Percentiles rank a stretch among this genome's conserved stretches.
Evolutionary conservation across 2,888 invertebrate species (phyloP).

Genomic region (Drosophila bunnanda): DNA sequence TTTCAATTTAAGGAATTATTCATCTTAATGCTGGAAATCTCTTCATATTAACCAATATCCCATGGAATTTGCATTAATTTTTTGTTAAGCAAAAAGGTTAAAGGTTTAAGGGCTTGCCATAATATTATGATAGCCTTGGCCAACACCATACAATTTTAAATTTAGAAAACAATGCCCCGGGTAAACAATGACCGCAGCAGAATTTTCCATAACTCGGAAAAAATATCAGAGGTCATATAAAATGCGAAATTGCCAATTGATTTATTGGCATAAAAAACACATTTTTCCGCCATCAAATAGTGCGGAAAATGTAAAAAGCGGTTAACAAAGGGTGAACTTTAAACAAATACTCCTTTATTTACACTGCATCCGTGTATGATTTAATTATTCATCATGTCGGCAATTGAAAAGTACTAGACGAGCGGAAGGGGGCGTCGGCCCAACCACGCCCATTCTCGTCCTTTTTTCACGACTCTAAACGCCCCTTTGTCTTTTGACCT

Average conservation of each 20-base stretch:
- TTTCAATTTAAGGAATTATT: constrained; percentile 16
- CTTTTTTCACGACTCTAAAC: constrained; percentile 56
- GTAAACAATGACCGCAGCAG: constrained; percentile 31
- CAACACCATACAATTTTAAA: constrained; percentile 36
- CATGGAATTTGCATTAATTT: background rate
- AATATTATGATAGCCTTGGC: constrained; percentile 35
- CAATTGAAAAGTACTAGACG: constrained; percentile 42
- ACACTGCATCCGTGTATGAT: constrained; percentile 53
- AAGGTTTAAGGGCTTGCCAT: constrained; percentile 18
- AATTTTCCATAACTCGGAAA: constrained; percentile 11
- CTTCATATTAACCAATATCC: background rate
- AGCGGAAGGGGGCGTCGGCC: background rate
- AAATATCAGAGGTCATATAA: constrained; percentile 26
- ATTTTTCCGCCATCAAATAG: constrained; percentile 70
- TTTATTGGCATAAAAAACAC: constrained; percentile 72
- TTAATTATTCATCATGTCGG: constrained; percentile 66
- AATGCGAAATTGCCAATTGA: constrained; percentile 62
- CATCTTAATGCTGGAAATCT: background rate
- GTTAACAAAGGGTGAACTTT: constrained; percentile 59
- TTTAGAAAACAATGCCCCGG: constrained; percentile 51
- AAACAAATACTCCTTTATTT: constrained; percentile 57
- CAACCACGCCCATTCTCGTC: background rate
- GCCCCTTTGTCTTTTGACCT: constrained; percentile 53
- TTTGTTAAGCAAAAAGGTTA: constrained; percentile 3
- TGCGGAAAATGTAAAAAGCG: constrained; percentile 65